phyloP scores from a whole-genome alignment of 1,140 invertebrate genomes.

The Scaptomyza pallida region DNA sequence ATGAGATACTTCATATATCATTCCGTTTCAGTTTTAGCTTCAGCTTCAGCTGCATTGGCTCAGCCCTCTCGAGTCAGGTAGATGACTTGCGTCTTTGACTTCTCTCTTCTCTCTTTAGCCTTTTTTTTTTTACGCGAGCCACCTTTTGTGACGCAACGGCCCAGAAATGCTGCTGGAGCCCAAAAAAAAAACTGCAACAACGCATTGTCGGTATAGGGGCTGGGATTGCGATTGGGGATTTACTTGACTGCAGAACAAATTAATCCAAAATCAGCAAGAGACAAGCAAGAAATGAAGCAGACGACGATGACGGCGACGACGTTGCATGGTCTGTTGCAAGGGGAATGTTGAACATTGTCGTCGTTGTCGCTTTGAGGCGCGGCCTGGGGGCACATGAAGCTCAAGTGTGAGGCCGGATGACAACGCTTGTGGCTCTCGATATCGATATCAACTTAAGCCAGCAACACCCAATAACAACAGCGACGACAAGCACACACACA shows the following conservation, averaged over 20 bases:
- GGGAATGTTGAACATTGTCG: conserved; percentile 22
- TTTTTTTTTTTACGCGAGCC: conserved; percentile 31
- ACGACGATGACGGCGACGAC: conserved; percentile 11
- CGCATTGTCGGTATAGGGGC: conserved; percentile 24
- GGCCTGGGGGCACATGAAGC: conserved; percentile 49
- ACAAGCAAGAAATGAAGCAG: conserved; percentile 48
- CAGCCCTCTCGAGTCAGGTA: conserved; percentile 51
- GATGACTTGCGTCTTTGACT: conserved; percentile 57
- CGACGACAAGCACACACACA: conserved; percentile 67
- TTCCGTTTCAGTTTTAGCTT: conserved; percentile 56
- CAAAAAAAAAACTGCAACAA: conserved; percentile 53
- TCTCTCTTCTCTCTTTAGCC: conserved; percentile 10
- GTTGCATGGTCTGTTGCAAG: conserved; percentile 8
- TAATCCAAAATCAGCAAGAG: conserved; percentile 79
- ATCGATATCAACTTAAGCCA: conserved; percentile 42
- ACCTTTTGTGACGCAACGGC: conserved; percentile 67
- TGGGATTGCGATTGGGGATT: conserved; percentile 62
- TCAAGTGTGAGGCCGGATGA: conserved; percentile 56
- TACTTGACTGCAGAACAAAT: conserved; percentile 78
- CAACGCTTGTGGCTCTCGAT: conserved; percentile 45
- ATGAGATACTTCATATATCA: conserved; percentile 84
- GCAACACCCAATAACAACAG: conserved; percentile 70
- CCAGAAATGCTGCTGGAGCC: conserved; percentile 51
- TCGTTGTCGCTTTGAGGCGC: conserved; percentile 50
- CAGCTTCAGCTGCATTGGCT: conserved; percentile 22